phyloP scores from a whole-genome alignment of 2,888 invertebrate species.

The Nasonovia ribisnigri region DNA sequence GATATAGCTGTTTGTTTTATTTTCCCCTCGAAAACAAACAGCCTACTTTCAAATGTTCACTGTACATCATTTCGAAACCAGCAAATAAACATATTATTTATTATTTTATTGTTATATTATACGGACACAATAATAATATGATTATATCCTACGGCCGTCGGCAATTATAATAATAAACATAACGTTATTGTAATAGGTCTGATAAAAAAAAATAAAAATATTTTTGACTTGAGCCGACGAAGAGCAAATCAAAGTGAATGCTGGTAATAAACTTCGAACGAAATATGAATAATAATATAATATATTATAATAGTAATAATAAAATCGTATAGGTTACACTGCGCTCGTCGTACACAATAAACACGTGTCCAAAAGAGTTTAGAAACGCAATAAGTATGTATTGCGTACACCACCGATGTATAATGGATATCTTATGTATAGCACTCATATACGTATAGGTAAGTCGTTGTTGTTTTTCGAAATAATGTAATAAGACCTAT shows the following conservation, averaged over 20 bases:
- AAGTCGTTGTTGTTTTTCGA: background rate
- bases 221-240: background rate
- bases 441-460: background rate
- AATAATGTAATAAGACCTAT: background rate
- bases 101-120: background rate
- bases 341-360: background rate
- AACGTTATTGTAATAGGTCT: background rate
- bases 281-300: background rate
- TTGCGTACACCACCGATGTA: background rate
- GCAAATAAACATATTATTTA: background rate
- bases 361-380: background rate
- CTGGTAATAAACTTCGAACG: background rate
- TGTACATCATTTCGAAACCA: background rate
- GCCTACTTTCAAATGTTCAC: background rate
- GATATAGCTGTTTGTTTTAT: background rate
- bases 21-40: background rate
- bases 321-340: background rate
- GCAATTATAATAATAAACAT: background rate
- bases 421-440: background rate
- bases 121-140: background rate
- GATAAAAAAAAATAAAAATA: background rate
- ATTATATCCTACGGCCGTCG: background rate
- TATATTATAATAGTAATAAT: background rate
- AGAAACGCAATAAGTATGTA: background rate
- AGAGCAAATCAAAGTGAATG: background rate